A percentile compares a stretch with the other conserved stretches of the same genome.
These are phyloP conservation scores for Ceratina calcarata DNA, from an alignment of 1,140 invertebrate genomes.

Conservation along the genomic window DNA sequence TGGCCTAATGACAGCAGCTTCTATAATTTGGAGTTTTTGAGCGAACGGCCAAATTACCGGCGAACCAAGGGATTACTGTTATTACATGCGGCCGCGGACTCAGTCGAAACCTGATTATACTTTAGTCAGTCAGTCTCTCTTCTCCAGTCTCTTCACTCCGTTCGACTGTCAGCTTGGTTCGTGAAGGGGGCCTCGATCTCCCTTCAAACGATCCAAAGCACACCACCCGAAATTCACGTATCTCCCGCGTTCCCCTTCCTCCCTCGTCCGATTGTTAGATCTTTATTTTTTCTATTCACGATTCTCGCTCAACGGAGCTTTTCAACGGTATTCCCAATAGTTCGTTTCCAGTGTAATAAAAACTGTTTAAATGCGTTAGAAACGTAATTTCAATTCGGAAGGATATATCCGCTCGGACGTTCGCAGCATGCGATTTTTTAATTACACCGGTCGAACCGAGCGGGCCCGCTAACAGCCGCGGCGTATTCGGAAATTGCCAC, in stretches of 20 bases:
- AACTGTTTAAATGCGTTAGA: background rate
- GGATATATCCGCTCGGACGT: background rate
- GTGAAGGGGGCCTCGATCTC: slow-evolving; percentile 40
- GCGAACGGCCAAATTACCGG: slow-evolving; percentile 78
- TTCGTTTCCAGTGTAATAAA: background rate
- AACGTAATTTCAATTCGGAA: background rate
- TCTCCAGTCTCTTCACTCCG: slow-evolving; percentile 62
- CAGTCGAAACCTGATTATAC: slow-evolving; percentile 78
- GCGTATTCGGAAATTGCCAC: slow-evolving; percentile 22
- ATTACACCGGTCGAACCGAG: slow-evolving; percentile 25
- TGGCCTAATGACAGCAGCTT: slow-evolving; percentile 79
- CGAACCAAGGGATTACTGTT: slow-evolving; percentile 79
- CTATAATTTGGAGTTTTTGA: slow-evolving; percentile 80
- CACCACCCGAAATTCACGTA: slow-evolving; percentile 19
- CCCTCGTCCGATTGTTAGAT: background rate
- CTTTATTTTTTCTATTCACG: too few relatives aligned
- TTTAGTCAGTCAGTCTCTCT: slow-evolving; percentile 73
- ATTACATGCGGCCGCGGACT: slow-evolving; percentile 76
- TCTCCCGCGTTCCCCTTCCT: background rate
- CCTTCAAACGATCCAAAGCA: slow-evolving; percentile 47
- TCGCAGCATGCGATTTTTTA: slow-evolving; percentile 37
- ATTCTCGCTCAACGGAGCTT: background rate
- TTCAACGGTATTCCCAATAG: background rate
- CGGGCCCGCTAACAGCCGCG: slow-evolving; percentile 21
- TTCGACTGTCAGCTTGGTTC: slow-evolving; percentile 72